Evolutionary conservation across 2,797 vertebrate species (phyloP).

Genomic region (Enteromius unitaeniatus): DNA sequence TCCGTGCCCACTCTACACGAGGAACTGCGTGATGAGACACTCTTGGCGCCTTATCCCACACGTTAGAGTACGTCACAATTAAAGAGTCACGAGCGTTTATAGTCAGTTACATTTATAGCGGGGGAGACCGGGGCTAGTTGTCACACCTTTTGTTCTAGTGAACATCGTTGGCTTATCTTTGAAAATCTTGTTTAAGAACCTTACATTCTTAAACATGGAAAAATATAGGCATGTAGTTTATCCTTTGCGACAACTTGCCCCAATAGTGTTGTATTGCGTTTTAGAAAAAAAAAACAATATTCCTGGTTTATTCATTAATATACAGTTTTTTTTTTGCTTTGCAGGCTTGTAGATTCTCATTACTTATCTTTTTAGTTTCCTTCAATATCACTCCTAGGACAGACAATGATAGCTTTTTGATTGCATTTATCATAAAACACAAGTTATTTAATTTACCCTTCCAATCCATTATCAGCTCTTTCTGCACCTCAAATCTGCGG

Average conservation of each 20-base stretch:
- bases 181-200: neutral
- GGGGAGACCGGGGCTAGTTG: neutral
- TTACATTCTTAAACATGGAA: neutral
- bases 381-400: constrained; percentile 28
- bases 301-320: neutral
- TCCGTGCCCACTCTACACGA: neutral
- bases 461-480: constrained; percentile 45
- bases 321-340: neutral
- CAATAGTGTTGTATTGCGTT: neutral
- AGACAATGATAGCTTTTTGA: constrained; percentile 35
- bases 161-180: neutral
- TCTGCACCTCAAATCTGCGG: constrained; percentile 41
- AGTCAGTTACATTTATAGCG: neutral
- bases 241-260: neutral
- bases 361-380: constrained; percentile 16
- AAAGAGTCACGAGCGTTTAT: neutral
- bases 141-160: neutral
- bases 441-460: constrained; percentile 49
- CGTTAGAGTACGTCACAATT: neutral
- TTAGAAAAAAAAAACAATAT: neutral
- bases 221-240: neutral
- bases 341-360: constrained; percentile 23
- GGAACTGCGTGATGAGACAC: neutral
- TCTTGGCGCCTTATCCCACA: neutral
- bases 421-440: constrained; percentile 46